Evolutionary conservation across 2,888 invertebrate genomes (phyloP), one percentile per base, ranked within the genome.

Genomic region (Diplazon laetatorius): DNA sequence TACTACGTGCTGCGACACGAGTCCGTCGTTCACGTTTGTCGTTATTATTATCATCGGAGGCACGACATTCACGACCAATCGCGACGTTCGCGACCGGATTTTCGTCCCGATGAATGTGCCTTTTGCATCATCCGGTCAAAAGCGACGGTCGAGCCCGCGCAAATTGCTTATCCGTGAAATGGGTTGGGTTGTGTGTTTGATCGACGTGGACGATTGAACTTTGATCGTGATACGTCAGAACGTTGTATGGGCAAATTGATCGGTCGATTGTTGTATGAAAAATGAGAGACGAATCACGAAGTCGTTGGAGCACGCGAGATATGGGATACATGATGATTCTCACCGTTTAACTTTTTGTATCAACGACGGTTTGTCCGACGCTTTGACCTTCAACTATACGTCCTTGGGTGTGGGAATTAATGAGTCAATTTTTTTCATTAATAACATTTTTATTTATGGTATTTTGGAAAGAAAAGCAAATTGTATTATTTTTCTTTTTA

Each of bases 141-240:
- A 4, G 65, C 48, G 20, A 44, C 14, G 12, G 16, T 1, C 10
- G 25, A 62, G 46, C 59, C 25, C 46, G 22, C 30, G 48, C 48
- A 35, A 52, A 39, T 55, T 37, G 52, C 44, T 48, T n/a, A n/a
- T 44, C 25, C 50, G 60, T 14, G 39, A 59, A 59, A 37, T 52
- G 55, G 69, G 70, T 30, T 30, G 30, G 6, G 30, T 30, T 30
- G 30, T 57, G 68, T 16, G 37, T 62, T 60, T 50, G 66, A 68
- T 65, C n/a, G n/a, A n/a, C n/a, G n/a, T n/a, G n/a, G 62, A 59
- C 77, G 70, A 78, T 78, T 78, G 74, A 78, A 70, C 80, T 78
- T 80, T 71, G 59, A 35, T 42, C 59, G 55, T 9, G 6, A 0
- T 18, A 44, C 42, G 22, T 57, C 59, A 48, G 12, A 65, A 66